These are phyloP conservation scores for Neogobius melanostomus DNA, from an alignment of 2,113 vertebrate species.

Conservation along the genomic window DNA sequence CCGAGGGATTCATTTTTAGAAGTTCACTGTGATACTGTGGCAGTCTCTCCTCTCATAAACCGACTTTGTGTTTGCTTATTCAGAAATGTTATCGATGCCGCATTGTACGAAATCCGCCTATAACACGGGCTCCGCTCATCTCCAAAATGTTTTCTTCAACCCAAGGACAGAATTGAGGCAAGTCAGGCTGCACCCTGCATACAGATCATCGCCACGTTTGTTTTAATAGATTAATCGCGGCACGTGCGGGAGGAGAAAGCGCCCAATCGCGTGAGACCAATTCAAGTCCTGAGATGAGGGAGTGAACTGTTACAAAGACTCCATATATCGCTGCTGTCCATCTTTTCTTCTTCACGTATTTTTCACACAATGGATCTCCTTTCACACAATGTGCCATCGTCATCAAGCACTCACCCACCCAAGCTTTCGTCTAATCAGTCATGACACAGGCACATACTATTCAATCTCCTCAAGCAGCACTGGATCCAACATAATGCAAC, in stretches of 20 bases:
- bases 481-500: conserved; percentile 60
- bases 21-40: too few species aligned
- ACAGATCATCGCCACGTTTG: conserved; percentile 7
- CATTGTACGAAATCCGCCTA: background rate
- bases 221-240: conserved; percentile 3
- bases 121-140: background rate
- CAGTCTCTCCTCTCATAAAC: too few species aligned
- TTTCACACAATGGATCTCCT: conserved; percentile 53
- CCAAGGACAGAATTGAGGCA: conserved; percentile 4
- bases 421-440: conserved; percentile 68
- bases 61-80: background rate
- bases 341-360: conserved; percentile 36
- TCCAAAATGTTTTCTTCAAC: conserved; percentile 6
- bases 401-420: conserved; percentile 40
- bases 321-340: conserved; percentile 27
- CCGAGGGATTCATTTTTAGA: too few species aligned
- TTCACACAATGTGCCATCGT: conserved; percentile 63
- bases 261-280: conserved; percentile 53
- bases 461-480: conserved; percentile 66
- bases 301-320: conserved; percentile 46
- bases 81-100: background rate
- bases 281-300: conserved; percentile 51
- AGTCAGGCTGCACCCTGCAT: background rate
- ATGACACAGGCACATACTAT: conserved; percentile 61
- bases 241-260: conserved; percentile 39